Base-by-base conservation (phyloP, 2,113 vertebrate species). In the Melospiza georgiana region DNA sequence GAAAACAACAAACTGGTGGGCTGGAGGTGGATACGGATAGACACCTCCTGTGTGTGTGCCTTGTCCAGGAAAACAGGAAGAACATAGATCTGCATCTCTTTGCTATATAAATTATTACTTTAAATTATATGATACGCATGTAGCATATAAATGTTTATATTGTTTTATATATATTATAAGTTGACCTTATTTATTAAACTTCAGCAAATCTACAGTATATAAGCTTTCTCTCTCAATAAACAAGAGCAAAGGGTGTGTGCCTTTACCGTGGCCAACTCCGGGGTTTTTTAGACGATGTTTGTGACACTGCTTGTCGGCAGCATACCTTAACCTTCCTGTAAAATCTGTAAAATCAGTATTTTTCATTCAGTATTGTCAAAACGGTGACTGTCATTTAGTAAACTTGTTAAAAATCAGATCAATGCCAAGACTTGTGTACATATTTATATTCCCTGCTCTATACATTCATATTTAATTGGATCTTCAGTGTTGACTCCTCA, bases 91-190 rank as follows among this genome's bases (percentile, higher is more conserved):
- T 93, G 80, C 92, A 41, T 95, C 95, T 96, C 97, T 97, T 96
- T 87, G 94, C 98, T 97, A 98, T 99, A 99, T 99, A 99, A 99
- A 98, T 99, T 99, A 99, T 99, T 99, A 99, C 97, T 99, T 99
- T 99, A 99, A 99, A 98, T 99, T 99, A 99, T 99, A 99, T 98
- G 97, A 99, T 99, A 99, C 99, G 99, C 99, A 99, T 99, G 99
- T 99, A 99, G 98, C 98, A 98, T 98, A 98, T 99, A 99, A 99
- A 99, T 99, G 98, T 99, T 98, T 99, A 98, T 99, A 98, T 98
- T 98, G 98, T 98, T 98, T 98, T 98, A 98, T 98, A 98, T 98
- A 98, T 98, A 98, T 98, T 98, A 98, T 98, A 98, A 98, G 98
- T 99, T 99, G 98, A 98, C 96, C 96, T 99, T 99, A 99, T 99